Evolutionary conservation across 2,797 vertebrate genomes (phyloP), one percentile per base, ranked within the genome.

Genomic region (Babyrousa celebensis): DNA sequence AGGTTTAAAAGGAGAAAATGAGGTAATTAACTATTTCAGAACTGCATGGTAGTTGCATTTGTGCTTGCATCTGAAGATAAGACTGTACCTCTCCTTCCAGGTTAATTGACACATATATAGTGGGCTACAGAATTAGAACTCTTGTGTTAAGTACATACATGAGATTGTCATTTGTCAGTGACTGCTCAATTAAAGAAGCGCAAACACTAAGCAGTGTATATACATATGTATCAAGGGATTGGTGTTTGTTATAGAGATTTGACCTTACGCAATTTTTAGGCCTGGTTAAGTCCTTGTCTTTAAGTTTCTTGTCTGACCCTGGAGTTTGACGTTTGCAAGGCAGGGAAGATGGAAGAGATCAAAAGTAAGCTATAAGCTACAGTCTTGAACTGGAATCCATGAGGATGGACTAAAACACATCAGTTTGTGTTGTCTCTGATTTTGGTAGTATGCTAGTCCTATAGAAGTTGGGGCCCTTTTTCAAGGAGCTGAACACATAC

Each of bases 1-100:
- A 29, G 9, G 20, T 67, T 91, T 85, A 82, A 80, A 89, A 83
- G 48, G 65, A 80, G 43, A 84, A 95, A 94, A 89, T 63, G 36
- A 43, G 40, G 5, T 21, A 62, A 63, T 83, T 83, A 40, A 71
- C 18, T n/a, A 63, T 58, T 70, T 87, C 14, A 71, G 43, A 92
- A 65, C 20, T 60, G 65, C 9, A 43, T 68, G 87, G 25, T 56
- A 79, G 27, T 75, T 95, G 40, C 6, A 60, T 74, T 71, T 87
- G 36, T 77, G 11, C 14, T 85, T 94, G 36, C 18, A 32, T 82
- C 12, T 86, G 75, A 65, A 85, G 95, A 83, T 88, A 20, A 95
- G 5, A 5, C 25, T 83, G 9, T 83, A 82, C 9, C 14, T 21
- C 3, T 71, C 11, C 29, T 86, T 74, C 56, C 4, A 72, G 43